These are phyloP conservation scores for Austrofundulus limnaeus DNA, from an alignment of 2,113 vertebrate genomes.

Conservation along the genomic window DNA sequence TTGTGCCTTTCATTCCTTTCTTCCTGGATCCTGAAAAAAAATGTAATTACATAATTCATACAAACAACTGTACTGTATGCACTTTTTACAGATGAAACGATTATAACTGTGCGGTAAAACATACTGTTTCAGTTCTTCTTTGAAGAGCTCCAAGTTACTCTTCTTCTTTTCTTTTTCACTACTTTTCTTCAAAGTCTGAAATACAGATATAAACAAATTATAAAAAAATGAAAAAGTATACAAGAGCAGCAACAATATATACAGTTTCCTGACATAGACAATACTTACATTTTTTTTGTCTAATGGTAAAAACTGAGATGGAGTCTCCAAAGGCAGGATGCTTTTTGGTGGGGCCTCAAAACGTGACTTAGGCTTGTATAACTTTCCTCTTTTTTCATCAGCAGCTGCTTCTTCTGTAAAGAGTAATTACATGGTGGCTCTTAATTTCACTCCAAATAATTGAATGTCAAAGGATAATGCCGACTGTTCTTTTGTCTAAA, in stretches of 20 bases:
- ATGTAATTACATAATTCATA: background rate
- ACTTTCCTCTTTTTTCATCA: slow-evolving; percentile 95
- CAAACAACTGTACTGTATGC: background rate
- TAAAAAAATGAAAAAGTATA: background rate
- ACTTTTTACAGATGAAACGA: background rate
- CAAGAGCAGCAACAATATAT: background rate
- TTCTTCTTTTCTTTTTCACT: slow-evolving; percentile 98
- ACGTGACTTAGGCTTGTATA: slow-evolving; percentile 96
- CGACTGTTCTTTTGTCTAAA: too few relatives aligned
- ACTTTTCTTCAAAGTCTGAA: slow-evolving; percentile 88
- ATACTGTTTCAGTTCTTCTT: slow-evolving; percentile 99
- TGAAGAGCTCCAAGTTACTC: slow-evolving; percentile 98
- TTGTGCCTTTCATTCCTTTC: slow-evolving; percentile 96
- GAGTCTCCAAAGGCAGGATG: slow-evolving; percentile 88
- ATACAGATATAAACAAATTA: slow-evolving; percentile 36
- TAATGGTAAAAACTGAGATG: slow-evolving; percentile 87
- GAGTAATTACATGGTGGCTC: background rate
- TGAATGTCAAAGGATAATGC: background rate
- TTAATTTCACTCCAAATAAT: background rate
- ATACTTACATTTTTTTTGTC: slow-evolving; percentile 93
- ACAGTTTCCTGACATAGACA: background rate
- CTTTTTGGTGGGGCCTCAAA: slow-evolving; percentile 83
- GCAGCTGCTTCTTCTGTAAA: slow-evolving; percentile 87
- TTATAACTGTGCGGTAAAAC: slow-evolving; percentile 45
- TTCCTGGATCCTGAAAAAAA: slow-evolving; percentile 90